Conservation (phyloP, 2,797 vertebrate genomes). For the Crypturellus tataupa region DNA sequence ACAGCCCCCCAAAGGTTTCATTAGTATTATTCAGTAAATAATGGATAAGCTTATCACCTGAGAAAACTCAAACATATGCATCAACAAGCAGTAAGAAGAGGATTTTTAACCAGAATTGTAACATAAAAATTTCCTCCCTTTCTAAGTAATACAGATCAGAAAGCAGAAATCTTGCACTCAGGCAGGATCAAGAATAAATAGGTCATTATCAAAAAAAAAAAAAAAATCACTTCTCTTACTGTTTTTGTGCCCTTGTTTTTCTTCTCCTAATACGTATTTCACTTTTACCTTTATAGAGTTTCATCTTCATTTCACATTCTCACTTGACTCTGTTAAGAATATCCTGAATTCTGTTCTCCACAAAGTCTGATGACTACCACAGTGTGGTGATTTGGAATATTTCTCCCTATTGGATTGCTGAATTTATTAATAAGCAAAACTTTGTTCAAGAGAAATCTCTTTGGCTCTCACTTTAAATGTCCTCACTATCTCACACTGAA, state of each 20-base stretch:
- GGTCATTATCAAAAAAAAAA: background rate
- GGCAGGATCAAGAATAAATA: background rate
- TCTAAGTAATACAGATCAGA: background rate
- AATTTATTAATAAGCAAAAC: slow-evolving; percentile 58
- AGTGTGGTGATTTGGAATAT: background rate
- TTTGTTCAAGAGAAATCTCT: slow-evolving; percentile 16
- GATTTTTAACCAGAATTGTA: background rate
- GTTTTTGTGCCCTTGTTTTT: background rate
- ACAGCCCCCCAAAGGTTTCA: background rate
- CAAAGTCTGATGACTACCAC: background rate
- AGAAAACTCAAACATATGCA: background rate
- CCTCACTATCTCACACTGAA: background rate
- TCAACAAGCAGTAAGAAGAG: background rate
- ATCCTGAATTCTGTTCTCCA: background rate
- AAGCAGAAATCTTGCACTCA: background rate
- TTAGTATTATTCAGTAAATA: background rate
- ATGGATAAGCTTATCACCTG: background rate
- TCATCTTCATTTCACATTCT: slow-evolving; percentile 32
- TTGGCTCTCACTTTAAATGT: background rate
- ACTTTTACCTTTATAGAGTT: background rate
- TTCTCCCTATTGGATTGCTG: background rate
- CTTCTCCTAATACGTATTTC: background rate
- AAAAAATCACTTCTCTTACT: background rate
- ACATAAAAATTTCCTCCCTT: background rate
- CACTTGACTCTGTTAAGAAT: slow-evolving; percentile 4